phyloP scores from a whole-genome alignment of 2,797 vertebrate species.

The Gephyroberyx darwinii region DNA sequence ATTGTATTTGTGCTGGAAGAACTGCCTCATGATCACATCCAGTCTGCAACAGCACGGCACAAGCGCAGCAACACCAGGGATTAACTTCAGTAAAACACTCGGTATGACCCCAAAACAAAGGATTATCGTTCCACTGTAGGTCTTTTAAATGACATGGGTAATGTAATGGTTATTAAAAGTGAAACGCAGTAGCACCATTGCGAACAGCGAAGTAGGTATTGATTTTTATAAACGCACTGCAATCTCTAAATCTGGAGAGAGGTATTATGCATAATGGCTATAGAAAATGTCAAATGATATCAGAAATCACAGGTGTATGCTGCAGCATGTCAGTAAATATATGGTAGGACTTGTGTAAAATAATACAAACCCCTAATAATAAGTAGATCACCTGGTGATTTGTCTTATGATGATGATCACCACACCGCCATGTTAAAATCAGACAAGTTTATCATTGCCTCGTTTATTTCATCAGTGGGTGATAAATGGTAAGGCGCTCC shows the following conservation, averaged over 20 bases:
- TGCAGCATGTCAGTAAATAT: conserved; percentile 15
- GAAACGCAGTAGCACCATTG: conserved; percentile 14
- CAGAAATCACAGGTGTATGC: conserved; percentile 27
- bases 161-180: conserved; percentile 27
- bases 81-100: conserved; percentile 44
- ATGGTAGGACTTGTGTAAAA: conserved; percentile 2
- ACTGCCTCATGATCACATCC: conserved; percentile 11
- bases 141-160: conserved; percentile 43
- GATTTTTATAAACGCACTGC: conserved; percentile 40
- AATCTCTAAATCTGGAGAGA: conserved; percentile 42
- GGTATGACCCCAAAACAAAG: conserved; percentile 50
- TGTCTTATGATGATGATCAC: too few species aligned
- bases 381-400: background rate
- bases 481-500: too few species aligned
- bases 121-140: conserved; percentile 55
- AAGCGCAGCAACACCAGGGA: conserved; percentile 16
- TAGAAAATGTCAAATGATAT: conserved; percentile 38
- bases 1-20: background rate
- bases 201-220: conserved; percentile 13
- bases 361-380: conserved; percentile 6
- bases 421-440: too few species aligned
- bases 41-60: background rate
- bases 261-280: conserved; percentile 8
- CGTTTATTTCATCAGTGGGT: background rate
- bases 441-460: too few species aligned